Evolutionary conservation across 2,888 invertebrate species (phyloP).

Genomic region (Drosophila borealis): DNA sequence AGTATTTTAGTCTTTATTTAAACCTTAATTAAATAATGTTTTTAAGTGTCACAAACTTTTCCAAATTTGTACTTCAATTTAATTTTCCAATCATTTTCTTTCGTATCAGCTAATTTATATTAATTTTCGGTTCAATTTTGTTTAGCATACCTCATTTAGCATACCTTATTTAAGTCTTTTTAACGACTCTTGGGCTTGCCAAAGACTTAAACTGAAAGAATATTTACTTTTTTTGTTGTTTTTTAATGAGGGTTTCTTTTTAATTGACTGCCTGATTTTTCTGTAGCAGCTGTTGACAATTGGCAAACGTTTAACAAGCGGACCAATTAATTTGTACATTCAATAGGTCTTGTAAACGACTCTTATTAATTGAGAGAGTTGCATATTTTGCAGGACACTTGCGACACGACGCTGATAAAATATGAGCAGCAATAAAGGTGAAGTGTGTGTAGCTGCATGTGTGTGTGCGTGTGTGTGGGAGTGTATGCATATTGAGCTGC

Average conservation of each 20-base stretch:
- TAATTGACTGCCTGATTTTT: not conserved
- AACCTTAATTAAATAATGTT: too few species aligned
- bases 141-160: too few species aligned
- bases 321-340: slow-evolving; percentile 46
- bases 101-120: too few species aligned
- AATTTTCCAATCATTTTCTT: too few species aligned
- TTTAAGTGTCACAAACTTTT: too few species aligned
- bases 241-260: not conserved
- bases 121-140: too few species aligned
- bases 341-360: slow-evolving; percentile 54
- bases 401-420: slow-evolving; percentile 34
- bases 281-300: slow-evolving; percentile 21
- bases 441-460: not conserved
- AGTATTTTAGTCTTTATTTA: too few species aligned
- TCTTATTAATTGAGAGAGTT: slow-evolving; percentile 58
- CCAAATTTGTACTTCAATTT: too few species aligned
- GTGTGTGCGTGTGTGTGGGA: not conserved
- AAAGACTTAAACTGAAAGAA: slow-evolving; percentile 6
- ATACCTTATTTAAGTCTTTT: too few species aligned
- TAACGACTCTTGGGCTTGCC: too few species aligned
- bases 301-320: slow-evolving; percentile 24
- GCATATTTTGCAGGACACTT: slow-evolving; percentile 41
- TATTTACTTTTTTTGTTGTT: slow-evolving; percentile 7
- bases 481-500: slow-evolving; percentile 18
- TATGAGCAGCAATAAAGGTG: slow-evolving; percentile 17